Conservation (phyloP, 2,888 invertebrate genomes). For the Eurytoma californica region DNA sequence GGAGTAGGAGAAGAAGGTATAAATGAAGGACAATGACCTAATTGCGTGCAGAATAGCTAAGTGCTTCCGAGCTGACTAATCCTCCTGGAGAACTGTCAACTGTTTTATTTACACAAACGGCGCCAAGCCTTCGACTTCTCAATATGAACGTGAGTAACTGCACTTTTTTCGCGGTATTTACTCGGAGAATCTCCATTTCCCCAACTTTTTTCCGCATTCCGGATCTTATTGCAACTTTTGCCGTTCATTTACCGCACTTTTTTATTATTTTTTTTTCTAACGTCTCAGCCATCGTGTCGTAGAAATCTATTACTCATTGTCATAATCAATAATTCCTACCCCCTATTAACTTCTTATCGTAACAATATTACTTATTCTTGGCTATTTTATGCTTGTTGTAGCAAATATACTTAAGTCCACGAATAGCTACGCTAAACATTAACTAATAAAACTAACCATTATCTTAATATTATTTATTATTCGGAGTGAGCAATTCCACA, state of each 20-base stretch:
- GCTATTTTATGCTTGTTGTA: too few species aligned
- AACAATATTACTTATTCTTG: too few species aligned
- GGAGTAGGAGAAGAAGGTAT: constrained; percentile 64
- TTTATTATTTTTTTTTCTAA: too few species aligned
- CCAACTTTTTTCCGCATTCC: not conserved
- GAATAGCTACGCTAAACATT: too few species aligned
- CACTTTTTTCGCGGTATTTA: not conserved
- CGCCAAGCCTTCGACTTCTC: not conserved
- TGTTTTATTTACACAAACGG: not conserved
- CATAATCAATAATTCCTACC: not conserved
- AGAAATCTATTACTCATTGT: not conserved
- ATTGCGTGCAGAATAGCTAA: constrained; percentile 72
- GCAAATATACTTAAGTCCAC: too few species aligned
- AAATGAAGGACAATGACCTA: constrained; percentile 75
- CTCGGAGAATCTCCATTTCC: too few species aligned
- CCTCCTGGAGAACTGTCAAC: constrained; percentile 39
- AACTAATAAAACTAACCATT: too few species aligned
- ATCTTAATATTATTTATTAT: too few species aligned
- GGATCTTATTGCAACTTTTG: not conserved
- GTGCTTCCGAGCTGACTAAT: constrained; percentile 69
- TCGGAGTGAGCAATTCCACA: too few species aligned
- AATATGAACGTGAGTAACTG: constrained; percentile 45
- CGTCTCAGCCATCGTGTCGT: not conserved
- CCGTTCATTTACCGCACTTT: too few species aligned
- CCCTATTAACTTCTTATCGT: not conserved